A percentile compares a stretch with the other conserved stretches of the same genome.
Conservation (phyloP, 64 coral and sea anemone species). For the Montipora efflorescens region DNA sequence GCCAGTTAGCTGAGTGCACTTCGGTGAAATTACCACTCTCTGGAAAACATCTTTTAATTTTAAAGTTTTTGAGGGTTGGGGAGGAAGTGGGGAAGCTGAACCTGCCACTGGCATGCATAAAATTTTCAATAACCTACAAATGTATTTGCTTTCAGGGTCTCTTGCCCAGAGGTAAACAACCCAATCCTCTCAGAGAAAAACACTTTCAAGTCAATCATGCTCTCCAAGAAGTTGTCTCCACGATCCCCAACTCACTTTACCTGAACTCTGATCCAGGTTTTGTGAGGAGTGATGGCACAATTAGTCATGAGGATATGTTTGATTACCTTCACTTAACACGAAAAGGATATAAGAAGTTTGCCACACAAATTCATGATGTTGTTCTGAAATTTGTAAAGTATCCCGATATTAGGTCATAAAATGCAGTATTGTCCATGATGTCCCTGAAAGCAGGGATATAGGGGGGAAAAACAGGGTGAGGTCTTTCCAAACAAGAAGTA, state of each 20-base stretch:
- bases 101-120: too few relatives aligned
- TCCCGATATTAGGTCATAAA: neutral
- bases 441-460: neutral
- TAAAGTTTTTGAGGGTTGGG: too few relatives aligned
- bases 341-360: conserved; percentile 82
- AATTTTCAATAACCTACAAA: neutral
- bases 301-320: conserved; percentile 86
- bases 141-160: conserved; percentile 68
- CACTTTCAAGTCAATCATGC: conserved; percentile 91
- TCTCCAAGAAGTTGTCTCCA: conserved; percentile 60
- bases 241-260: conserved; percentile 85
- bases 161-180: conserved; percentile 86
- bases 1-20: too few relatives aligned
- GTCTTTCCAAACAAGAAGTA: too few relatives aligned
- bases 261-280: conserved; percentile 95
- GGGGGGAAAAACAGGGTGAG: too few relatives aligned
- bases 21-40: too few relatives aligned
- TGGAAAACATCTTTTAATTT: too few relatives aligned
- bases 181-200: conserved; percentile 85
- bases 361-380: conserved; percentile 73
- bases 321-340: conserved; percentile 95
- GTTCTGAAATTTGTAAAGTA: conserved; percentile 91
- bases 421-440: neutral
- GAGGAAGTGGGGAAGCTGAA: too few relatives aligned
- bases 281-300: conserved; percentile 85